Conservation (phyloP, 1,140 invertebrate species). For the Trissolcus basalis region DNA sequence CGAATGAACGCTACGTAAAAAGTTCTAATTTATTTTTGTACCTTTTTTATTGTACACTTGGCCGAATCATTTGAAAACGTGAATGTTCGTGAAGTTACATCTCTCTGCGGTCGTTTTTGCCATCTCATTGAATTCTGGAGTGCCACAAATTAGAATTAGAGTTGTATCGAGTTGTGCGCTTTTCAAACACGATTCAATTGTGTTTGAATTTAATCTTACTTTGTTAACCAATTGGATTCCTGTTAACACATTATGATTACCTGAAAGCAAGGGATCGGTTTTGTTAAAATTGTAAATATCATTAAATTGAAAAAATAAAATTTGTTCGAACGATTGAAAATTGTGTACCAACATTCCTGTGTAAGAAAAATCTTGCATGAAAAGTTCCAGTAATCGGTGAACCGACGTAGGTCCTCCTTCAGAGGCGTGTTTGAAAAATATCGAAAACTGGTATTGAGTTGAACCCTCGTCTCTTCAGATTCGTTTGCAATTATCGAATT, state of each 20-base stretch:
- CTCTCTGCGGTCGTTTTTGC: conserved; percentile 48
- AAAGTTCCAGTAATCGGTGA: conserved; percentile 80
- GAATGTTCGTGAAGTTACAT: conserved; percentile 56
- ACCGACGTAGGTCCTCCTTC: conserved; percentile 73
- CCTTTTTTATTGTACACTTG: not conserved
- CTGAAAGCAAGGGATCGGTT: conserved; percentile 43
- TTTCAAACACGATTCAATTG: conserved; percentile 53
- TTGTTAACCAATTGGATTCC: conserved; percentile 61
- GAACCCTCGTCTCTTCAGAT: conserved; percentile 77
- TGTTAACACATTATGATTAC: conserved; percentile 44
- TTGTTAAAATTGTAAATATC: conserved; percentile 6
- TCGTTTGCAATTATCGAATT: conserved; percentile 76
- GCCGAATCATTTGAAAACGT: conserved; percentile 61
- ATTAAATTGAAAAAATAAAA: conserved; percentile 10
- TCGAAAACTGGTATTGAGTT: conserved; percentile 75
- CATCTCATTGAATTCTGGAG: conserved; percentile 63
- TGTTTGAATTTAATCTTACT: conserved; percentile 54
- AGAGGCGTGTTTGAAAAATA: conserved; percentile 75
- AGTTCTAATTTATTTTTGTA: not conserved
- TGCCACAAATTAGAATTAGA: conserved; percentile 71
- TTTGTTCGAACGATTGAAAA: not conserved
- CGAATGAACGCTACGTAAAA: not conserved
- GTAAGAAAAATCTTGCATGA: conserved; percentile 75
- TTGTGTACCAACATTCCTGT: conserved; percentile 60
- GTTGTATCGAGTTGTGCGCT: conserved; percentile 44